Conservation (phyloP, 2,797 vertebrate species). For the Dendrocincla tyrannina region DNA sequence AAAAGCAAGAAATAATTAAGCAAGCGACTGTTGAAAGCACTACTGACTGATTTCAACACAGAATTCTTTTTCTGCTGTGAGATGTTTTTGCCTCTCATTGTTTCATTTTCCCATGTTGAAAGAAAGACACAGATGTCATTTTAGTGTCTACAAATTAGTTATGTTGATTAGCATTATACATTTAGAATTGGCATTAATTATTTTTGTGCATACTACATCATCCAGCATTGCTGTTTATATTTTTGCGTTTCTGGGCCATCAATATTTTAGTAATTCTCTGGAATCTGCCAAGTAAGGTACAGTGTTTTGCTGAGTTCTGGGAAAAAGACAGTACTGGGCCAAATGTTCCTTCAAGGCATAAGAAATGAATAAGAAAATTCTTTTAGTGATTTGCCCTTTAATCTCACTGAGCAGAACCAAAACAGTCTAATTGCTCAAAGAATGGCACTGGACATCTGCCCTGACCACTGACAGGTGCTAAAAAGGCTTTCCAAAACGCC, state of each 20-base stretch:
- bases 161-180: constrained; percentile 47
- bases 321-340: not conserved
- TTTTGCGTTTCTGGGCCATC: constrained; percentile 61
- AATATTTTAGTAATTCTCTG: constrained; percentile 47
- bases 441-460: not conserved
- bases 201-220: constrained; percentile 13
- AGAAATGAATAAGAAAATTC: not conserved
- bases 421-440: not conserved
- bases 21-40: constrained; percentile 39
- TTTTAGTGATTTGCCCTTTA: not conserved
- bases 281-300: constrained; percentile 38
- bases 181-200: constrained; percentile 41
- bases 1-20: constrained; percentile 54
- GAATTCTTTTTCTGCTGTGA: constrained; percentile 11
- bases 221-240: constrained; percentile 32
- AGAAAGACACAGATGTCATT: constrained; percentile 11
- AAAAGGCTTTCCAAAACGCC: not conserved
- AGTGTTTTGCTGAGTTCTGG: constrained; percentile 2
- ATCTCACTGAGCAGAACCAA: not conserved
- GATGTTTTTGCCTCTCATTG: constrained; percentile 13
- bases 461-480: not conserved
- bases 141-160: not conserved
- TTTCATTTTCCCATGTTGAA: constrained; percentile 41
- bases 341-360: not conserved
- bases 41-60: constrained; percentile 31